Percentiles rank a stretch among this genome's conserved stretches.
Evolutionary conservation across 2,113 vertebrate genomes (phyloP).

Genomic region (Crotalus tigris): DNA sequence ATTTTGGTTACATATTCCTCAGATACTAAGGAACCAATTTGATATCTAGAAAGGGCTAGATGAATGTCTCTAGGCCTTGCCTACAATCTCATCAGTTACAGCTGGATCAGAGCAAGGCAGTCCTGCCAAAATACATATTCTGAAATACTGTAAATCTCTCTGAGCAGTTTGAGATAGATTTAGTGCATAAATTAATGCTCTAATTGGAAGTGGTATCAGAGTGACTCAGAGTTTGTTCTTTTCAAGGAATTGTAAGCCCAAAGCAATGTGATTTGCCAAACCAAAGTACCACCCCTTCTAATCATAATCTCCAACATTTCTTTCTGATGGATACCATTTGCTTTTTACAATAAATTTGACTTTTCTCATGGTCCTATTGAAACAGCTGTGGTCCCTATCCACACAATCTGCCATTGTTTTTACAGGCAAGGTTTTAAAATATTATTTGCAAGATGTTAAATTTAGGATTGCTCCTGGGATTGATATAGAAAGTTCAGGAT

Average conservation of each 20-base stretch:
- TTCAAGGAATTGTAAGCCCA: neutral
- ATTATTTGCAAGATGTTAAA: neutral
- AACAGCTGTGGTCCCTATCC: conserved; percentile 19
- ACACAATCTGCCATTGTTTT: neutral
- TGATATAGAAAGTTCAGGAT: neutral
- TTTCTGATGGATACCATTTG: neutral
- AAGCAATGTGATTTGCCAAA: neutral
- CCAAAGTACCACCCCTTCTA: neutral
- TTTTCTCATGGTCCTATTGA: neutral
- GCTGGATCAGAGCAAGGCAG: neutral
- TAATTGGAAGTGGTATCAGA: neutral
- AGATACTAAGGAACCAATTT: neutral
- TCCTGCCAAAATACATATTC: neutral
- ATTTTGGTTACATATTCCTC: neutral
- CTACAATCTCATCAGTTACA: neutral
- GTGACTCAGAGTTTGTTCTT: neutral
- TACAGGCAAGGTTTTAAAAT: neutral
- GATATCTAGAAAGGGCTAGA: neutral
- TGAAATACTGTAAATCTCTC: neutral
- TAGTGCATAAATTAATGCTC: neutral
- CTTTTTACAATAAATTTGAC: neutral
- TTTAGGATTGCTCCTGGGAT: neutral
- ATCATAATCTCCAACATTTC: neutral
- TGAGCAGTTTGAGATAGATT: neutral
- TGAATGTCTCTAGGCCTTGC: neutral